Base-by-base conservation (phyloP, 2,888 invertebrate genomes). In the Rhabditophanes sp. region DNA sequence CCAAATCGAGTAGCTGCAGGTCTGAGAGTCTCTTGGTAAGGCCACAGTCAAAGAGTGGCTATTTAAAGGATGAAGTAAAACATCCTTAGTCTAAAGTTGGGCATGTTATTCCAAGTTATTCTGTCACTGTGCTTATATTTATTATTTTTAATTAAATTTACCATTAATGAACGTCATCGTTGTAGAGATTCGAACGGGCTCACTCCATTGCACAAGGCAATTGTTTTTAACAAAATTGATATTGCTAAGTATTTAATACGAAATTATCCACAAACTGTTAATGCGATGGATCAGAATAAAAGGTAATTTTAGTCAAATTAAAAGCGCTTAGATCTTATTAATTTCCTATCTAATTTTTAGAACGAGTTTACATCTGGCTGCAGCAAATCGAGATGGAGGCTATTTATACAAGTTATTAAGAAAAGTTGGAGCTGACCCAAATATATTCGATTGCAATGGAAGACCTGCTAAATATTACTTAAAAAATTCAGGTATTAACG, bases 171-270 rank as follows among this genome's bases (percentile, higher is more conserved):
- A n/a, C n/a, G n/a, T n/a, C n/a, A n/a, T n/a, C n/a, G n/a, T n/a
- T n/a, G n/a, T n/a, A n/a, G n/a, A n/a, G n/a, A n/a, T n/a, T n/a
- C n/a, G n/a, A n/a, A n/a, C n/a, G 17, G 21, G n/a, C 31, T 61
- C 11, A 48, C 58, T 4, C 61, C 61, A 3, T 41, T 61, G 21
- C 61, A 61, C 36, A 61, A 61, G 38, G 64, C 68, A 2, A 63
- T 67, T 16, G 57, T 68, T 21, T 77, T 78, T 36, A 80, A 84
- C 55, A 76, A 79, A 34, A 78, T 78, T 46, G 79, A 82, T 37
- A 75, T 84, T 17, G 80, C 82, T 0, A 76, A 78, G 40, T 78
- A 76, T 56, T 70, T 88, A 22, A 55, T 67, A 6, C 40, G 53
- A 20, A 66, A 65, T 42, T 67, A 61, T 46, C 67, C 67, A 12